Base-by-base conservation (phyloP, 2,113 vertebrate genomes). In the Lophura nycthemera region DNA sequence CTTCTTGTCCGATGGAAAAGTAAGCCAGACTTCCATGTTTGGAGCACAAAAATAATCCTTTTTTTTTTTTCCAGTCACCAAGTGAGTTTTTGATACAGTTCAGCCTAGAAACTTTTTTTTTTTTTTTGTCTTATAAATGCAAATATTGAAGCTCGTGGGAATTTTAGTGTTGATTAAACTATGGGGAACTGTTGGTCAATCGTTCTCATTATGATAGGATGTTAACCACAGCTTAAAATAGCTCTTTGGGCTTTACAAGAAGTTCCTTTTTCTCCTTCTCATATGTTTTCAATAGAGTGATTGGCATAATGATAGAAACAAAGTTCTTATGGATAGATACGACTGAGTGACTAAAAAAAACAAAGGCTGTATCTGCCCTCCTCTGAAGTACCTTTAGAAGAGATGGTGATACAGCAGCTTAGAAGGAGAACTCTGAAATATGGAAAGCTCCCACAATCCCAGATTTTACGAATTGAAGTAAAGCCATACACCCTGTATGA, bases 341-440 rank as follows among this genome's bases (percentile, higher is more conserved):
- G 71, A 86, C 6, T 32, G 8, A 77, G 59, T 42, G 61, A 42
- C 36, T 0, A 15, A 57, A 61, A 57, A 65, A 72, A 54, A 42
- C n/a, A 63, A 5, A 1, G 11, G 5, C 57, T 60, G 2, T 32
- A 21, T 78, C 61, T 56, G 54, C 16, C 10, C 54, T 30, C 54
- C 29, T 56, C 16, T 18, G 10, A 57, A 19, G 30, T 82, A 40
- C 29, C 30, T 90, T 93, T 61, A 32, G 48, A 79, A 84, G n/a
- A 79, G 12, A 18, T 19, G 12, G 4, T 25, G 78, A 61, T 54
- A 29, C 1, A 61, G 27, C 7, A 61, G 8, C 17, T 75, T 66
- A 13, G 42, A 72, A 42, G 10, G 90, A 78, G 43, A 84, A 12
- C 71, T 87, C 45, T 88, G 47, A 65, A 91, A 56, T 85, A 72